Conservation (phyloP, 2,797 vertebrate genomes). For the Furcifer pardalis region DNA sequence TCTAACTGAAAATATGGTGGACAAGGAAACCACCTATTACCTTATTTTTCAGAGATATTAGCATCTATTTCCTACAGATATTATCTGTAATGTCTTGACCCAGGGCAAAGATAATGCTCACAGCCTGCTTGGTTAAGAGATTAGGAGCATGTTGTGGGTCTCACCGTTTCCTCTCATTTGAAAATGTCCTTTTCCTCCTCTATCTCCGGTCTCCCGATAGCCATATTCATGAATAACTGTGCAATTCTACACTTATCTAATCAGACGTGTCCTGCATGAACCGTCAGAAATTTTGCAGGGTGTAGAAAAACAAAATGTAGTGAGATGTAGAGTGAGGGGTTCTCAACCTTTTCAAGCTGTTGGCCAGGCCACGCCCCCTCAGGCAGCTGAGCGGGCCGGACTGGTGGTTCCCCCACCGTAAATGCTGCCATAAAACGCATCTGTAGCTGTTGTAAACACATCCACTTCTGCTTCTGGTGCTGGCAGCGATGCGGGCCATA, state of each 20-base stretch:
- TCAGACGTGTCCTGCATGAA: no score
- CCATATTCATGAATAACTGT: neutral
- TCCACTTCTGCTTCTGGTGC: no score
- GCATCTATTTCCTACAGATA: neutral
- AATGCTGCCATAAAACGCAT: no score
- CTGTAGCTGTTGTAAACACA: no score
- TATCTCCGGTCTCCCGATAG: neutral
- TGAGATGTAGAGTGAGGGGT: neutral
- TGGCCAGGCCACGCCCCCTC: no score
- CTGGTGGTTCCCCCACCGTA: no score
- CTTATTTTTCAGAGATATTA: constrained; percentile 5
- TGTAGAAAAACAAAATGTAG: neutral
- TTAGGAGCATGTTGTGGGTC: neutral
- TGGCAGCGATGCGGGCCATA: no score
- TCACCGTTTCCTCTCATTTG: accelerated
- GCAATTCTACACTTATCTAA: neutral
- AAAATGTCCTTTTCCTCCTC: neutral
- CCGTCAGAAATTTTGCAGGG: neutral
- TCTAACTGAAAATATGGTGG: neutral
- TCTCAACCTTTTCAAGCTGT: no score
- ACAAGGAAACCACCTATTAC: constrained; percentile 1
- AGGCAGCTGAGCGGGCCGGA: no score
- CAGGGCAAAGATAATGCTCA: neutral
- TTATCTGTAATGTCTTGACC: neutral
- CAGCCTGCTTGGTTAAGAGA: neutral